A percentile compares a stretch with the other conserved stretches of the same genome.
Evolutionary conservation across 64 coral and sea anemone genomes (phyloP).

Genomic region (Anthopleura sola): DNA sequence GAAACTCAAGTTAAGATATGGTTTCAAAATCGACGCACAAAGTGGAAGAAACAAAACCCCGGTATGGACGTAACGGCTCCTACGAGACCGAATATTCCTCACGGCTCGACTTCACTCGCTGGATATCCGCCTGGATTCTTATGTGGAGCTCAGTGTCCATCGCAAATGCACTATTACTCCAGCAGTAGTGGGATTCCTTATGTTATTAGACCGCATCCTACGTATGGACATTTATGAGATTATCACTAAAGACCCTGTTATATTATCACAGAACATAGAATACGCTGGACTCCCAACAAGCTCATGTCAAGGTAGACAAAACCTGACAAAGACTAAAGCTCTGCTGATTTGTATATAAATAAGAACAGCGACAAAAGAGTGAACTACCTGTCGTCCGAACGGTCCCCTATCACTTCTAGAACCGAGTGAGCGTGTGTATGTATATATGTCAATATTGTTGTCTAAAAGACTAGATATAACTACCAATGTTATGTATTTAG

Average conservation of each 20-base stretch:
- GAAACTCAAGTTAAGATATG: constrained; percentile 99
- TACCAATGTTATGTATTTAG: constrained; percentile 28
- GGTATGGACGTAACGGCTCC: constrained; percentile 96
- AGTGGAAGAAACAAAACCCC: constrained; percentile 99
- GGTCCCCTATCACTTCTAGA: neutral
- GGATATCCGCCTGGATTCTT: constrained; percentile 73
- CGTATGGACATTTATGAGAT: constrained; percentile 73
- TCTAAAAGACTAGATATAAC: neutral
- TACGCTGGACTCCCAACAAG: neutral
- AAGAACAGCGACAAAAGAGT: neutral
- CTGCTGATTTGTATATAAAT: constrained; percentile 12
- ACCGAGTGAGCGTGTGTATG: neutral
- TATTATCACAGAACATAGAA: neutral
- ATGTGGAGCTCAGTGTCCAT: constrained; percentile 81
- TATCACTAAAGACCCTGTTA: neutral
- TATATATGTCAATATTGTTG: neutral
- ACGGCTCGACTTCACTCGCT: constrained; percentile 48
- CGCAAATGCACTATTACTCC: constrained; percentile 83
- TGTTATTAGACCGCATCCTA: constrained; percentile 84
- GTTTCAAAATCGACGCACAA: constrained; percentile 99
- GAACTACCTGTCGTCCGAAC: neutral
- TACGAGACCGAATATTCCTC: constrained; percentile 70
- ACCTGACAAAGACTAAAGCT: constrained; percentile 1
- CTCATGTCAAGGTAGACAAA: neutral
- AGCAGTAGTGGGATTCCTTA: constrained; percentile 35